Evolutionary conservation across 1,140 invertebrate genomes (phyloP), one percentile per base, ranked within the genome.

Genomic region (Drosophila ironensis): DNA sequence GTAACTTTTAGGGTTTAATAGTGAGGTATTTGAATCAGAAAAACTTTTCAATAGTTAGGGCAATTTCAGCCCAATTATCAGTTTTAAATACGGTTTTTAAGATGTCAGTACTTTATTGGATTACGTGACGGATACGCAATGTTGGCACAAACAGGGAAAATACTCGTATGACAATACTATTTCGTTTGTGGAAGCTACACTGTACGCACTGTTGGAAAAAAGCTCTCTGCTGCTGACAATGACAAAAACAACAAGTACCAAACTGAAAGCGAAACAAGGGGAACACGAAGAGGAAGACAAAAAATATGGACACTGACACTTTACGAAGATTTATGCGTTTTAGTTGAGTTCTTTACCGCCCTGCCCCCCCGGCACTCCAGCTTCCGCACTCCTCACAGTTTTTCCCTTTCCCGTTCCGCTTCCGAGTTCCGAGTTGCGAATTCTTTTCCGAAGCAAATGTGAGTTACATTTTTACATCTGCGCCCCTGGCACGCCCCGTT

Each of bases 271-370:
- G 42, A 63, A 57, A 57, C 24, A 60, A 53, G 28, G 52, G 38
- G 24, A 66, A 66, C 40, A 73, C 17, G 46, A 38, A 37, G 42
- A 45, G 25, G 19, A 44, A 38, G 60, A 63, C 66, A 72, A 72
- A 81, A 81, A 86, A 86, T 86, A 84, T 84, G 80, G 70, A 86
- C 74, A 80, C 70, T 84, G 80, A 84, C 80, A 84, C 74, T 84
- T 86, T 86, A 86, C 80, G 74, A 84, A 84, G 80, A 84, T 84
- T 84, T 84, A 84, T 84, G 74, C 80, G 80, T 71, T 86, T 82
- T 82, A 82, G 77, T 70, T 60, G 69, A 84, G 64, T 84, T 66
- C 72, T 44, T 44, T 59, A 40, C 24, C n/a, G n/a, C 56, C 52
- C 24, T 25, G 17, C 33, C 37, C 37, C 24, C 27, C 25, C 37